phyloP scores from a whole-genome alignment of 1,140 invertebrate species.

The Hyposmocoma kahamanoa region DNA sequence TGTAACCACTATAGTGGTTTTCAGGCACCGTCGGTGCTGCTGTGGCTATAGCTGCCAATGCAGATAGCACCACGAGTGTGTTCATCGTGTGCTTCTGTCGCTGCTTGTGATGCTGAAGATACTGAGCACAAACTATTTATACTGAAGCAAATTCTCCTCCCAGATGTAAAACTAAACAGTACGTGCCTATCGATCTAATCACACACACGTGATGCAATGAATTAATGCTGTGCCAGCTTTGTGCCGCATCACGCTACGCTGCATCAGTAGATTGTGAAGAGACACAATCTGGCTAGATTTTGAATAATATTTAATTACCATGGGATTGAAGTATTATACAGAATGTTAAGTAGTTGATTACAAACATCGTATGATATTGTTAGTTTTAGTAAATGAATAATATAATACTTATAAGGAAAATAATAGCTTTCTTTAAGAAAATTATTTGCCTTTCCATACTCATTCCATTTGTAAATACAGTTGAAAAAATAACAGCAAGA shows the following conservation, averaged over 20 bases:
- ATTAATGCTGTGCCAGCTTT: constrained; percentile 27
- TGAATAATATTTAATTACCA: too few species aligned
- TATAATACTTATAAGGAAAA: too few species aligned
- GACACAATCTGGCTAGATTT: too few species aligned
- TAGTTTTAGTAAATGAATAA: too few species aligned
- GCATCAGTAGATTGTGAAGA: too few species aligned
- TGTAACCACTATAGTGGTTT: constrained; percentile 18
- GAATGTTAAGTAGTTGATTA: too few species aligned
- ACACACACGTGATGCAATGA: not conserved
- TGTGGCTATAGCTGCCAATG: constrained; percentile 32
- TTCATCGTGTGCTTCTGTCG: constrained; percentile 40
- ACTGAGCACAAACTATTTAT: constrained; percentile 40
- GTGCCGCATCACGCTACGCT: constrained; percentile 17
- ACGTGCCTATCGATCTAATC: constrained; percentile 35
- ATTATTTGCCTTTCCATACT: too few species aligned
- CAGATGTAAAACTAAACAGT: constrained; percentile 25
- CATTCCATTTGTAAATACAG: too few species aligned
- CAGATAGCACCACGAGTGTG: constrained; percentile 42
- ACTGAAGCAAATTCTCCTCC: constrained; percentile 22
- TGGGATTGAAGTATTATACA: too few species aligned
- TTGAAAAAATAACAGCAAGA: too few species aligned
- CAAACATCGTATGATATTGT: too few species aligned
- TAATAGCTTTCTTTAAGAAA: too few species aligned
- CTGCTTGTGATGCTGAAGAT: constrained; percentile 35
- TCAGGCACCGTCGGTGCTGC: constrained; percentile 31